Evolutionary conservation across 2,797 vertebrate genomes (phyloP), one percentile per base, ranked within the genome.

Genomic region (Megaceryle alcyon): DNA sequence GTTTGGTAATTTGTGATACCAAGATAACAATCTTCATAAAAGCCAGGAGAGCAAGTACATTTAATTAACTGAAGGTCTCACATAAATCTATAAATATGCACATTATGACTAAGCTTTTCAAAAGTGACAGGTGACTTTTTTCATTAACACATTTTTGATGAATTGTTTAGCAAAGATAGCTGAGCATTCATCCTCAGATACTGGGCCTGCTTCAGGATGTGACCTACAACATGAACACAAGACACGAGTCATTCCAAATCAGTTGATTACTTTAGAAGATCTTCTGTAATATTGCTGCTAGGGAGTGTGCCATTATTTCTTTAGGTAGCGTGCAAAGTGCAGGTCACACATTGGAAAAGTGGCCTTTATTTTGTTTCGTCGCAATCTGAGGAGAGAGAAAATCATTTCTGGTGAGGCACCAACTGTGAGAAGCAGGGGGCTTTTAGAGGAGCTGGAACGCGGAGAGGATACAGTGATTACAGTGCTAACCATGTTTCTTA

Each of bases 381-480:
- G 23, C 14, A 35, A 19, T 4, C 28, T 75, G 57, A 73, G 14
- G 31, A 82, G 41, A 65, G 15, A 72, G 12, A 41, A 69, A 69
- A 65, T 26, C 3, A 8, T 25, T 82, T 69, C 13, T 57, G 57
- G 12, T 44, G 49, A 88, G 54, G 37, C 71, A 46, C 17, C 14
- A 53, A 16, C 29, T 46, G 9, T 48, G 66, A 46, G 51, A 23
- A 78, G 46, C 9, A 16, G 20, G 5, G 48, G 15, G 65, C 48
- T 78, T 86, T 49, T 65, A 28, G 15, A 21, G 22, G 17, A 41
- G 9, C 28, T 16, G 23, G 10, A 33, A 0, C 0, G 6, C 1
- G 4, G 41, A 3, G 19, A 37, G 35, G 17, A 11, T 41, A 6
- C 18, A 31, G 21, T 3, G 4, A 12, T 48, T 51, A 26, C 25